A percentile compares a stretch with the other conserved stretches of the same genome.
These are phyloP conservation scores for Tringa solitaria DNA, from an alignment of 2,113 vertebrate species.

Conservation along the genomic window DNA sequence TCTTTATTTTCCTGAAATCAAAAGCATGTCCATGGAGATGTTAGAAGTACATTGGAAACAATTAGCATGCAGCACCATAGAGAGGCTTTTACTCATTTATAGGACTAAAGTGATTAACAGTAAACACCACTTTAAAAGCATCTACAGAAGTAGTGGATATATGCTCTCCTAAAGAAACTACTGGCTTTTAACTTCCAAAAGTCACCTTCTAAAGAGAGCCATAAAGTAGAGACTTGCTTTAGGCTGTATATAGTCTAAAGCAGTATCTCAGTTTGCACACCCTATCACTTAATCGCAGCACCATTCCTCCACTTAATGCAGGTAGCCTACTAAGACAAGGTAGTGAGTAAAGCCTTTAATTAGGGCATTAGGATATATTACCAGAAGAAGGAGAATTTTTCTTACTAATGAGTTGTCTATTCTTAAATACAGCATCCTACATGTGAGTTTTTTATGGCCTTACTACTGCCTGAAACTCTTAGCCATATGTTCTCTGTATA, in stretches of 20 bases:
- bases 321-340: not conserved
- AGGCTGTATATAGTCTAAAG: not conserved
- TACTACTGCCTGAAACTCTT: not conserved
- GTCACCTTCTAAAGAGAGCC: not conserved
- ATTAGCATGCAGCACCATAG: not conserved
- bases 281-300: not conserved
- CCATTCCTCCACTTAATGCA: not conserved
- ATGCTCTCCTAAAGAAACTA: not conserved
- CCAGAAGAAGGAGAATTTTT: not conserved
- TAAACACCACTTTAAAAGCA: not conserved
- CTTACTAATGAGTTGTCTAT: not conserved
- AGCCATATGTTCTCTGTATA: not conserved
- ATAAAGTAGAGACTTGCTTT: not conserved
- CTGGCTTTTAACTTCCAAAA: not conserved
- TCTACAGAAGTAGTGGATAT: not conserved
- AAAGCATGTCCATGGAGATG: not conserved
- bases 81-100: not conserved
- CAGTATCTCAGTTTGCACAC: not conserved
- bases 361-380: not conserved
- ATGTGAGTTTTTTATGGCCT: not conserved
- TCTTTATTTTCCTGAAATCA: conserved; percentile 75
- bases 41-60: not conserved
- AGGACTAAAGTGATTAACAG: not conserved
- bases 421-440: too few species aligned
- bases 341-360: not conserved